phyloP scores from a whole-genome alignment of 2,797 vertebrate species.

The Mycteria americana region DNA sequence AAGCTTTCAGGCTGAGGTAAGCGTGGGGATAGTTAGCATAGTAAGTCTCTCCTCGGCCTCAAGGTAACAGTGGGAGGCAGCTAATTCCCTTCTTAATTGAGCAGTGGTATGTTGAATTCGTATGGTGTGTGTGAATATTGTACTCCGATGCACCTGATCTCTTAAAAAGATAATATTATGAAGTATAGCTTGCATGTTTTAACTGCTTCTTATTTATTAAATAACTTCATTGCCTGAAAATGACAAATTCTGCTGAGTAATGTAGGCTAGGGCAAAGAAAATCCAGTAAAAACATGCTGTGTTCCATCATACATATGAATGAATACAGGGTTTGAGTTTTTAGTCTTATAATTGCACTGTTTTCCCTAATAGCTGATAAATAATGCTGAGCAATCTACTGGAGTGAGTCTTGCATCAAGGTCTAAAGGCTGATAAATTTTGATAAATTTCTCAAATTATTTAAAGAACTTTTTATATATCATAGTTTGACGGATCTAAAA shows the following conservation, averaged over 20 bases:
- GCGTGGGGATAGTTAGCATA: not conserved
- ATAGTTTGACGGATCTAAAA: not conserved
- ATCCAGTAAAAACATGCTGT: rapidly evolving
- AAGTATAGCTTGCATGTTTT: not conserved
- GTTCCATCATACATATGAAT: not conserved
- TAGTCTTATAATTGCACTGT: not conserved
- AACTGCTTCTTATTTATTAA: not conserved
- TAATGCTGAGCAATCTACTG: too few species aligned
- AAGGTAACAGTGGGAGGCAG: slow-evolving; percentile 2
- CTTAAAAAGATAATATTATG: not conserved
- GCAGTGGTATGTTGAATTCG: not conserved
- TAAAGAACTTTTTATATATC: not conserved
- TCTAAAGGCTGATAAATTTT: not conserved
- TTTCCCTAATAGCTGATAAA: not conserved
- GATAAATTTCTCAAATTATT: not conserved
- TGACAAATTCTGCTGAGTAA: not conserved
- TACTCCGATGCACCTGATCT: not conserved
- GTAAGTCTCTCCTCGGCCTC: not conserved
- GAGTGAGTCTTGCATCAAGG: not conserved
- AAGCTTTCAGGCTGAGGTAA: not conserved
- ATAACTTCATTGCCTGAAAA: not conserved
- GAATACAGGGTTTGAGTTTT: not conserved
- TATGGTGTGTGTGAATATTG: not conserved
- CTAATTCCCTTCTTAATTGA: slow-evolving; percentile 14
- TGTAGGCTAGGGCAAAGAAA: not conserved